Evolutionary conservation across 2,888 invertebrate genomes (phyloP), one percentile per base, ranked within the genome.

Genomic region (Lepidocyrtoides sp.): DNA sequence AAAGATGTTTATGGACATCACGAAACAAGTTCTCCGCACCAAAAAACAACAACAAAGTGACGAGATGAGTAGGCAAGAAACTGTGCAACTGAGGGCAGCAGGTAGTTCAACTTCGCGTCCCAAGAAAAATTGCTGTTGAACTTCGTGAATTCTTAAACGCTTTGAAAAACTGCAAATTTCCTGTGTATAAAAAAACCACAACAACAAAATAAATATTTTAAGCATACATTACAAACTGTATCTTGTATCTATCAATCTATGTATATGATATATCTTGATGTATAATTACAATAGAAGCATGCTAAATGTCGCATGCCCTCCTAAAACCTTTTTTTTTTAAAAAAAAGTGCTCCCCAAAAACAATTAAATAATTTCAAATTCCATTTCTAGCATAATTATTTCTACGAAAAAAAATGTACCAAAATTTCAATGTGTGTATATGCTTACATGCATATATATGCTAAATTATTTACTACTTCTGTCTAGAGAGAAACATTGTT

Each of bases 11-110:
- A 96, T 96, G 95, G 96, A 96, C 94, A 96, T 97, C 94, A 97
- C 97, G 89, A 96, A 97, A 94, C 97, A 98, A 96, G 98, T 98
- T 94, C 96, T 99, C 95, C 96, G 97, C 95, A 97, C 97, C 92
- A 98, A 98, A 96, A 96, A 97, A 95, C 97, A 97, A 95, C 96
- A 97, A 95, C 96, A 97, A 95, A 97, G 97, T 95, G 96, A 97
- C 93, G 97, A 96, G 94, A 96, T n/a, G 17, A 89, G 41, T 57
- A 84, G 66, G 48, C 51, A 84, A 10, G 89, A 91, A 32, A 84
- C 83, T 14, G 82, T 91, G 26, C 69, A 87, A 51, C 63, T 91
- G 5, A 69, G 69, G 41, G 44, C 69, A 32, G 14, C 51, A 12
- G 51, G 72, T n/a, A 54, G 90, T 54, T 36, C 57, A 12, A 85